Evolutionary conservation across 2,113 vertebrate genomes (phyloP).

Genomic region (Connochaetes taurinus): DNA sequence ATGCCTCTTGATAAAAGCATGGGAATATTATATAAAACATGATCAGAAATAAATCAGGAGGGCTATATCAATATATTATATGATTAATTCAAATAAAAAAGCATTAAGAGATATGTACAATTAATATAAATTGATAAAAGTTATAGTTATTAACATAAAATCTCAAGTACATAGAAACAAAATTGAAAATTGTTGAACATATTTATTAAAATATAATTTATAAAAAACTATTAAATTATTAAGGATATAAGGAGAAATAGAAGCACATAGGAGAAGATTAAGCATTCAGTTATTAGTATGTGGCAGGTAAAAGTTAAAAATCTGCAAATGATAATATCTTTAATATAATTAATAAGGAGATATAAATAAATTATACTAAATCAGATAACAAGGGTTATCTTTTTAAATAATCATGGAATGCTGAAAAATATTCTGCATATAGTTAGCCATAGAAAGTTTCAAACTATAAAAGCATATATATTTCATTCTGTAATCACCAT

Average conservation of each 20-base stretch:
- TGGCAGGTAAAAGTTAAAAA: not conserved
- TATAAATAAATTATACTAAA: not conserved
- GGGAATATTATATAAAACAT: not conserved
- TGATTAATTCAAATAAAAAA: not conserved
- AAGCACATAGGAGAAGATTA: not conserved
- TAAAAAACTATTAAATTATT: not conserved
- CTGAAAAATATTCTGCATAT: not conserved
- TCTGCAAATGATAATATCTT: not conserved
- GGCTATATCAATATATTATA: not conserved
- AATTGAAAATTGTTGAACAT: not conserved
- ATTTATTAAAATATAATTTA: not conserved
- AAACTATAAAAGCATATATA: not conserved
- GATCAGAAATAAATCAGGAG: constrained; percentile 3
- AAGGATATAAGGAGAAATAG: not conserved
- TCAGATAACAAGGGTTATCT: not conserved
- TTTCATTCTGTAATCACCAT: not conserved
- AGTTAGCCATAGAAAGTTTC: not conserved
- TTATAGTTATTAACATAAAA: not conserved
- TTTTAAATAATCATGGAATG: not conserved
- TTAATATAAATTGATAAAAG: not conserved
- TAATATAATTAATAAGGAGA: not conserved
- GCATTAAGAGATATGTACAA: not conserved
- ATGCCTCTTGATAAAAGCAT: not conserved
- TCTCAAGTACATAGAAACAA: not conserved
- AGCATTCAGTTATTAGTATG: not conserved